These are phyloP conservation scores for Hirtodrosophila trivittata DNA, from an alignment of 2,888 invertebrate genomes.

Conservation along the genomic window DNA sequence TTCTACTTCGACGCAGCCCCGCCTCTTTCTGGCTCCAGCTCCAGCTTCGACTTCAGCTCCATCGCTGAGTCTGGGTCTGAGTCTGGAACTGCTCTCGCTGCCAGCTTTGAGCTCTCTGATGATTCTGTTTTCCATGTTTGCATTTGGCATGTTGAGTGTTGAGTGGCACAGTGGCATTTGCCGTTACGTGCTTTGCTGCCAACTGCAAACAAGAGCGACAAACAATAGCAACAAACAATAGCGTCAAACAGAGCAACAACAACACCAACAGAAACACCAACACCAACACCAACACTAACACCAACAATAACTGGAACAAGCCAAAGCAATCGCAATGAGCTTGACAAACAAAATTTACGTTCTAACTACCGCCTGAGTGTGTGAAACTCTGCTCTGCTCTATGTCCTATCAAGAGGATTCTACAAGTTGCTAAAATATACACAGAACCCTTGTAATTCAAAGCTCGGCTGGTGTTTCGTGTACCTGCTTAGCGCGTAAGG, in stretches of 20 bases:
- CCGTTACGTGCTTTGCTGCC: slow-evolving; percentile 42
- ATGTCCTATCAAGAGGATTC: too few relatives aligned
- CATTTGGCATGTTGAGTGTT: slow-evolving; percentile 67
- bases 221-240: slow-evolving; percentile 24
- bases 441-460: too few relatives aligned
- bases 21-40: background rate
- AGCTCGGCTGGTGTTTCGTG: too few relatives aligned
- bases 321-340: too few relatives aligned
- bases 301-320: too few relatives aligned
- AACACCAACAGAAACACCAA: slow-evolving; percentile 17
- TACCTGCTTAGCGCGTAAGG: too few relatives aligned
- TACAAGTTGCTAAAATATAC: too few relatives aligned
- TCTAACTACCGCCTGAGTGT: too few relatives aligned
- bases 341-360: too few relatives aligned
- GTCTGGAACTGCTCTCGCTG: too few relatives aligned
- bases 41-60: slow-evolving; percentile 3
- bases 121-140: slow-evolving; percentile 53
- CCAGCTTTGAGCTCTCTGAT: slow-evolving; percentile 1
- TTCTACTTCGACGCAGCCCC: background rate
- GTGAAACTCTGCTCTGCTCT: too few relatives aligned
- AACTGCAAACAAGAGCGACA: slow-evolving; percentile 51
- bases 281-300: too few relatives aligned
- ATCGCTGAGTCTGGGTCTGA: slow-evolving; percentile 18
- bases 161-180: slow-evolving; percentile 58
- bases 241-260: slow-evolving; percentile 14